Base-by-base conservation (phyloP, 2,888 invertebrate genomes). In the Dicranocentrus wangi region DNA sequence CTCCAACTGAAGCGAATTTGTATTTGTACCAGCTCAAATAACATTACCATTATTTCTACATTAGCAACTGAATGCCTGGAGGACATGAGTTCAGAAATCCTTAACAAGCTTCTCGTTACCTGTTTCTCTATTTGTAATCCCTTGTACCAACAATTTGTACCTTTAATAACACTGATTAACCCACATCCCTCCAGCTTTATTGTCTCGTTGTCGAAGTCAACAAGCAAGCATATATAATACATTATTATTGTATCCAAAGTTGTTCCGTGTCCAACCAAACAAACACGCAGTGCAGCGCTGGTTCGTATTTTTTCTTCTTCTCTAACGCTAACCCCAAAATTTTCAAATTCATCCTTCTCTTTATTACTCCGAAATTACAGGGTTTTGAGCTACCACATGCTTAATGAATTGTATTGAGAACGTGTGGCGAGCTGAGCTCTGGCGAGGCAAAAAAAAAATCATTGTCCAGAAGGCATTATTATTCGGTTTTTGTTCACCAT, bases 21-120 rank as follows among this genome's bases (percentile, higher is more conserved):
- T n/a, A n/a, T n/a, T n/a, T n/a, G n/a, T n/a, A n/a, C n/a, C n/a
- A n/a, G n/a, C n/a, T n/a, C n/a, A n/a, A n/a, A n/a, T n/a, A n/a
- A n/a, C n/a, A n/a, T n/a, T n/a, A n/a, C n/a, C n/a, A n/a, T n/a
- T n/a, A n/a, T n/a, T n/a, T n/a, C n/a, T n/a, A n/a, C n/a, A n/a
- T n/a, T n/a, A n/a, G n/a, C n/a, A n/a, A n/a, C n/a, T n/a, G n/a
- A n/a, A n/a, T n/a, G n/a, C n/a, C n/a, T n/a, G n/a, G n/a, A n/a
- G n/a, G n/a, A n/a, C n/a, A n/a, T n/a, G n/a, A n/a, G n/a, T n/a
- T n/a, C n/a, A n/a, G n/a, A n/a, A n/a, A n/a, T n/a, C n/a, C 32
- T 53, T 77, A 77, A 77, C 77, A 77, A 77, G 77, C 60, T 61
- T 61, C 77, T 77, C 42, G 77, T 77, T 77, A 77, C 53, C 39